Conservation (phyloP, 2,113 vertebrate genomes). For the Anguilla rostrata region DNA sequence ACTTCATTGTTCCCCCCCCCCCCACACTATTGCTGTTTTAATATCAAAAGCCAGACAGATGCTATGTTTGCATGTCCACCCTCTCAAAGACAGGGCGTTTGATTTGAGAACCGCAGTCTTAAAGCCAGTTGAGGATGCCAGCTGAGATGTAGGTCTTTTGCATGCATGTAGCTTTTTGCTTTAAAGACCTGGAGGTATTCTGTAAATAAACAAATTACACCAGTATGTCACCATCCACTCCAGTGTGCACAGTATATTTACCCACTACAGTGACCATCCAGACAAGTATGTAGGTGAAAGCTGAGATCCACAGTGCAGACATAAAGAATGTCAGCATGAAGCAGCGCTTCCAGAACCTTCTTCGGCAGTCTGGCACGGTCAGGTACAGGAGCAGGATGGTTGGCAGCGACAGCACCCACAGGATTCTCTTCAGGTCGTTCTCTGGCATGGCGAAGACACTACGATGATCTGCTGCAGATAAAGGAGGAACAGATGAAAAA, state of each 20-base stretch:
- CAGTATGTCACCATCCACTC: conserved; percentile 55
- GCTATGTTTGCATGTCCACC: background rate
- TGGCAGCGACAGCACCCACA: conserved; percentile 93
- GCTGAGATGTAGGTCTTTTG: background rate
- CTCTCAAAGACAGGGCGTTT: background rate
- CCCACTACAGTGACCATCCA: conserved; percentile 95
- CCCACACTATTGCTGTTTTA: background rate
- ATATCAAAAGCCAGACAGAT: background rate
- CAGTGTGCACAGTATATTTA: conserved; percentile 52
- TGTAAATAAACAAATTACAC: conserved; percentile 60
- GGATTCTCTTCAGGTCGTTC: conserved; percentile 82
- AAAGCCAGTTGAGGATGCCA: background rate
- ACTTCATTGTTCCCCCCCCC: background rate
- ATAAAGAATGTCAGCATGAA: conserved; percentile 90
- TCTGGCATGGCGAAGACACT: conserved; percentile 88
- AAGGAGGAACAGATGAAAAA: background rate
- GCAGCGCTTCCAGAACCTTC: conserved; percentile 83
- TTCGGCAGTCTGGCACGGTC: conserved; percentile 90
- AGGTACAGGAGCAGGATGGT: conserved; percentile 81
- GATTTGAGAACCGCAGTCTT: background rate
- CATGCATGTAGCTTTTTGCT: background rate
- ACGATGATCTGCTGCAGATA: conserved; percentile 68
- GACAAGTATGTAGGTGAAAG: conserved; percentile 89
- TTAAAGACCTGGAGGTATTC: background rate
- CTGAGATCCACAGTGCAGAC: conserved; percentile 93